Conservation (phyloP, 2,797 vertebrate species). For the Acanthis flammea region DNA sequence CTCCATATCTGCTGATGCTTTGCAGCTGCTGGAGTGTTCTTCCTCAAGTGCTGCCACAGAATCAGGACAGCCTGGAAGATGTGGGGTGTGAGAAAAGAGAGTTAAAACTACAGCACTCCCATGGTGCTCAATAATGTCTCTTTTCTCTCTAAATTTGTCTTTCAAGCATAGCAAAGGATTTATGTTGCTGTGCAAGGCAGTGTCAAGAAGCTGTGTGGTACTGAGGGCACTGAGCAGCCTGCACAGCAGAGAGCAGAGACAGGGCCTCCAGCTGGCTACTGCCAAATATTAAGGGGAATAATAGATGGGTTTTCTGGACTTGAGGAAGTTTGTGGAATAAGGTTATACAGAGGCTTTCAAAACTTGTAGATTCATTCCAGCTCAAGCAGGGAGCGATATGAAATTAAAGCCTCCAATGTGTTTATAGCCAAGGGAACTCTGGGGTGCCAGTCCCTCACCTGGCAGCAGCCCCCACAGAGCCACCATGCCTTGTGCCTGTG, state of each 20-base stretch:
- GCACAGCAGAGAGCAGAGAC: neutral
- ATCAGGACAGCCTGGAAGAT: neutral
- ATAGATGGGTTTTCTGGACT: neutral
- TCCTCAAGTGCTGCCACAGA: neutral
- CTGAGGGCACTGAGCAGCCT: neutral
- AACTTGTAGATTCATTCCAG: neutral
- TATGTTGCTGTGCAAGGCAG: neutral
- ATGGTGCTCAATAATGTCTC: neutral
- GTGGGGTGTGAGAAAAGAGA: neutral
- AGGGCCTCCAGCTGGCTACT: neutral
- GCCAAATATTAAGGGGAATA: neutral
- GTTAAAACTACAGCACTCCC: neutral
- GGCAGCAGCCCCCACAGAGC: neutral
- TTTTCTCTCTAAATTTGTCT: neutral
- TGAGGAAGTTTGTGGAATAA: neutral
- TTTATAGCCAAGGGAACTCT: neutral
- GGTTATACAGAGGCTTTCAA: neutral
- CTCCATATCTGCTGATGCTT: slow-evolving; percentile 2
- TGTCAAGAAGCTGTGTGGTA: fast-evolving
- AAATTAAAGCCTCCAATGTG: neutral
- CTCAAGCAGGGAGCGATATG: neutral
- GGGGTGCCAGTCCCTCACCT: fast-evolving
- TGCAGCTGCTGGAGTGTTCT: slow-evolving; percentile 24
- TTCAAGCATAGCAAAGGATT: neutral
- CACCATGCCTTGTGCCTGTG: fast-evolving